phyloP scores from a whole-genome alignment of 2,797 vertebrate genomes.

The Anableps anableps region DNA sequence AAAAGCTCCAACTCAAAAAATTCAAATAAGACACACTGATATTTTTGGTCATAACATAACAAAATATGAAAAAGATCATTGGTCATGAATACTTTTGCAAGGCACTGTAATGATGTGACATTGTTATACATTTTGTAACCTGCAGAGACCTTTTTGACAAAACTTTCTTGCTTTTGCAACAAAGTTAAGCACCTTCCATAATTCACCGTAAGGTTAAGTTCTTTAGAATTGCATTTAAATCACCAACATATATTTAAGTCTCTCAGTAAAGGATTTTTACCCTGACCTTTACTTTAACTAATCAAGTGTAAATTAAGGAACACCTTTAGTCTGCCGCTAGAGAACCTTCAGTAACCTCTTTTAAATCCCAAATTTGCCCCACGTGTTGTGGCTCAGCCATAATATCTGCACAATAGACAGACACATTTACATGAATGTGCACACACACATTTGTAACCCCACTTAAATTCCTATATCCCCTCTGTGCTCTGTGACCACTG shows the following conservation, averaged over 20 bases:
- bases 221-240: conserved; percentile 26
- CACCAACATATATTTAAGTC: conserved; percentile 22
- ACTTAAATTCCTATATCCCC: conserved; percentile 51
- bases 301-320: conserved; percentile 13
- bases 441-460: conserved; percentile 13
- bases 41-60: neutral
- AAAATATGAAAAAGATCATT: neutral
- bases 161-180: neutral
- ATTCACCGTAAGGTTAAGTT: conserved; percentile 9
- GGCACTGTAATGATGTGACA: too few species aligned
- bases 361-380: conserved; percentile 19
- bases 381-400: conserved; percentile 11
- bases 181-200: neutral
- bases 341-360: conserved; percentile 13
- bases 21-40: neutral
- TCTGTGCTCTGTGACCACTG: conserved; percentile 60
- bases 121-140: conserved; percentile 3
- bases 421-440: conserved; percentile 5
- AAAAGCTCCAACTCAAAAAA: neutral
- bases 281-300: conserved; percentile 18
- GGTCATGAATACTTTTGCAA: neutral
- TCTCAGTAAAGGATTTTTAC: conserved; percentile 1
- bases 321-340: neutral
- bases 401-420: conserved; percentile 9
- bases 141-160: neutral